A percentile compares a stretch with the other conserved stretches of the same genome.
Conservation (phyloP, 2,888 invertebrate species). For the Diploptera punctata region DNA sequence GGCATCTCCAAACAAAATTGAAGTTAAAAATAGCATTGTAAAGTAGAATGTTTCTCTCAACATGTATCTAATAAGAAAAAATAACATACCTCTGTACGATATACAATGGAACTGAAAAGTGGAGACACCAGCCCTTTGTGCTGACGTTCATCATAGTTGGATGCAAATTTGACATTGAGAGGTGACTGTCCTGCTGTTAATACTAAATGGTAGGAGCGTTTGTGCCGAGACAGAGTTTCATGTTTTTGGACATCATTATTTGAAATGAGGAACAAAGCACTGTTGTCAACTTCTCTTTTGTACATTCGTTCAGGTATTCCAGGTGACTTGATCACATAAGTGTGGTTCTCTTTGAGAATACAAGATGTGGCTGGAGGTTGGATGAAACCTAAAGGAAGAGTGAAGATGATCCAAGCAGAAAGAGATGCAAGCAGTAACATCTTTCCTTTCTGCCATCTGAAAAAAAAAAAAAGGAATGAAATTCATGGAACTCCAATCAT, state of each 20-base stretch:
- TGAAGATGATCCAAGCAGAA: constrained; percentile 96
- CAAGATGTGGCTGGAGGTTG: constrained; percentile 94
- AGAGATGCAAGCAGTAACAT: constrained; percentile 88
- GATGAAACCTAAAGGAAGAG: constrained; percentile 93
- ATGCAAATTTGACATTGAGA: constrained; percentile 74
- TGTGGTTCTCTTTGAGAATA: constrained; percentile 67
- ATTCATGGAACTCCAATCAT: too few species aligned
- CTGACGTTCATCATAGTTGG: constrained; percentile 73
- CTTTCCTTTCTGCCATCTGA: constrained; percentile 84
- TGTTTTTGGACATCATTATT: constrained; percentile 43
- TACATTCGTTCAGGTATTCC: constrained; percentile 48
- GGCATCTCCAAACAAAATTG: too few species aligned
- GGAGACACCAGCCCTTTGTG: constrained; percentile 86
- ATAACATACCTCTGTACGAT: constrained; percentile 64
- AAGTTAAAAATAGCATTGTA: too few species aligned
- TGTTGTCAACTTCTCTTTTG: constrained; percentile 31
- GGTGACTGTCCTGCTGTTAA: constrained; percentile 71
- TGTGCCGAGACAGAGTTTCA: constrained; percentile 48
- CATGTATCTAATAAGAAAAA: too few species aligned
- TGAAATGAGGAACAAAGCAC: constrained; percentile 39
- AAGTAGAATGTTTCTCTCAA: too few species aligned
- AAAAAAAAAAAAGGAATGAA: background rate
- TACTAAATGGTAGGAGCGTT: constrained; percentile 55
- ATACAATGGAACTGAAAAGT: constrained; percentile 92
- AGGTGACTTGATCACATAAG: constrained; percentile 69